Conservation (phyloP, 1,140 invertebrate species). For the Tribolium madens region DNA sequence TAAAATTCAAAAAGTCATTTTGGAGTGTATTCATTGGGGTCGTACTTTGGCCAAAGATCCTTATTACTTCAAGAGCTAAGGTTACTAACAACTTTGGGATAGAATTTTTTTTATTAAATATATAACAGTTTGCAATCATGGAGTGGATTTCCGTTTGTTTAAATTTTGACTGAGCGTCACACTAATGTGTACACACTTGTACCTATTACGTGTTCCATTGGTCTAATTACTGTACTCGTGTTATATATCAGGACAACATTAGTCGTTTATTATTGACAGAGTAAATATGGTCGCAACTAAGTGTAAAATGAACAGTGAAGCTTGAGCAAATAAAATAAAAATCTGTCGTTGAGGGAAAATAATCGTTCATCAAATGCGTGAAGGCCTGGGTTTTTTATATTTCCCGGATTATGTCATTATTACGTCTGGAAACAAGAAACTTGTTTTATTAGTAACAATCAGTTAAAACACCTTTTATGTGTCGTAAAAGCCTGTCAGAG, state of each 20-base stretch:
- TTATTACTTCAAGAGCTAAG: too few species aligned
- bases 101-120: not conserved
- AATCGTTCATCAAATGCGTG: not conserved
- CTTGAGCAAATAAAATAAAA: not conserved
- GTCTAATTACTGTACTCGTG: not conserved
- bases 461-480: slow-evolving; percentile 40
- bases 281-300: not conserved
- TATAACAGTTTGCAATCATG: not conserved
- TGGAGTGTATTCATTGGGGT: too few species aligned
- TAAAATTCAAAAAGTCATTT: too few species aligned
- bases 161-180: not conserved
- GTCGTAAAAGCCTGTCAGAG: slow-evolving; percentile 31
- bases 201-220: not conserved
- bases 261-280: not conserved
- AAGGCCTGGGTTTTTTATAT: not conserved
- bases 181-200: not conserved
- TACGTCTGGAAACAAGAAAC: slow-evolving; percentile 29
- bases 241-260: not conserved
- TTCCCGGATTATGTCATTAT: slow-evolving; percentile 18
- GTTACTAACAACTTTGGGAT: too few species aligned
- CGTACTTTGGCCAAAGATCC: too few species aligned
- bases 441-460: slow-evolving; percentile 38
- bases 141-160: not conserved
- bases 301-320: not conserved
- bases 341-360: slow-evolving; percentile 1